Conservation (phyloP, 2,797 vertebrate genomes). For the Zenarchopterus dispar region DNA sequence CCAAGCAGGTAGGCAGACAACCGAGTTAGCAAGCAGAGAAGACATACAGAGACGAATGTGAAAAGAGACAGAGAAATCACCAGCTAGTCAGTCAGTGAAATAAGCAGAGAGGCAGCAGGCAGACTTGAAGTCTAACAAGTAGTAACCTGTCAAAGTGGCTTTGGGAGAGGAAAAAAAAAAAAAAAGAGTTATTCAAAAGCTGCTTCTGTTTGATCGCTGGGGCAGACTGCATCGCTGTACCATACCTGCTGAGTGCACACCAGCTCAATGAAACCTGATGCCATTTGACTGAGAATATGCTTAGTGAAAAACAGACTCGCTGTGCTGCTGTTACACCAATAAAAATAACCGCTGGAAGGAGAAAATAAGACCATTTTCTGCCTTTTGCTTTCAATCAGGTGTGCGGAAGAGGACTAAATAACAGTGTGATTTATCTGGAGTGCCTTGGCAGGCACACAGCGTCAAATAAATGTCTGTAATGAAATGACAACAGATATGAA, state of each 20-base stretch:
- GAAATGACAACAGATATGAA: conserved; percentile 80
- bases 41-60: conserved; percentile 38
- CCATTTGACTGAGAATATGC: conserved; percentile 68
- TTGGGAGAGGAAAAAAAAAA: conserved; percentile 52
- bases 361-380: conserved; percentile 74
- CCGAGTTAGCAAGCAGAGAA: conserved; percentile 34
- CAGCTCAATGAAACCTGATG: conserved; percentile 65
- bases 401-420: conserved; percentile 71
- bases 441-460: conserved; percentile 68
- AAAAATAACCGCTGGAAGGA: conserved; percentile 69
- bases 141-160: conserved; percentile 72
- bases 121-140: conserved; percentile 74
- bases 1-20: conserved; percentile 39
- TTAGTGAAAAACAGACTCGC: conserved; percentile 64
- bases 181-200: conserved; percentile 68
- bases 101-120: conserved; percentile 50
- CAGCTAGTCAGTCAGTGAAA: conserved; percentile 69
- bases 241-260: conserved; percentile 69
- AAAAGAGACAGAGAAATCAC: conserved; percentile 37
- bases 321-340: conserved; percentile 69
- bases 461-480: conserved; percentile 79
- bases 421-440: conserved; percentile 74
- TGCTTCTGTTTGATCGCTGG: conserved; percentile 66
- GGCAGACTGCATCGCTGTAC: conserved; percentile 60
- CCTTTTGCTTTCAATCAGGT: conserved; percentile 71